These are phyloP conservation scores for Prosopocoilus inquinatus DNA, from an alignment of 2,888 invertebrate species.

Conservation along the genomic window DNA sequence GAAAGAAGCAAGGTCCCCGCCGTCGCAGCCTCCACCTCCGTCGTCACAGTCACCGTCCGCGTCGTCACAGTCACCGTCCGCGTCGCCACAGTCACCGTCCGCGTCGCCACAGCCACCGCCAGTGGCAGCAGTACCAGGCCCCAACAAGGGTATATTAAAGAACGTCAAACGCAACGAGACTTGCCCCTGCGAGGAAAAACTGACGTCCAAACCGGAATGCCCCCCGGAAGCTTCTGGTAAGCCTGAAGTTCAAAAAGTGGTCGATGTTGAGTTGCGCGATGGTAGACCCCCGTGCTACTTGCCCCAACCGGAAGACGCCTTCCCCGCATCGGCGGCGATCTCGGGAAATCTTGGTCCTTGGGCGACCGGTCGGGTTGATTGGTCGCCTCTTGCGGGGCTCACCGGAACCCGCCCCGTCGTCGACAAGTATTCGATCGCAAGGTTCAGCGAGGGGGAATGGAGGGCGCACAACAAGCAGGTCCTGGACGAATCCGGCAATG, in stretches of 20 bases:
- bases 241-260: constrained; percentile 18
- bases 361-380: constrained; percentile 71
- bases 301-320: constrained; percentile 56
- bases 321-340: constrained; percentile 40
- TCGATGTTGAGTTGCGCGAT: constrained; percentile 11
- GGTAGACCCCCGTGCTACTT: constrained; percentile 53
- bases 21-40: too few relatives aligned
- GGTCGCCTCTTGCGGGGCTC: constrained; percentile 66
- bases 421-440: constrained; percentile 72
- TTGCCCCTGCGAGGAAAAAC: constrained; percentile 23
- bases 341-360: constrained; percentile 61
- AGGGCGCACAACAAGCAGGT: constrained; percentile 49
- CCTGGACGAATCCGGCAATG: constrained; percentile 39
- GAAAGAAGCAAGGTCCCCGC: neutral
- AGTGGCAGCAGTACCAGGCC: constrained; percentile 3
- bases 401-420: constrained; percentile 74
- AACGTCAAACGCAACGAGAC: constrained; percentile 9
- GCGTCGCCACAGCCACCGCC: neutral
- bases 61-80: neutral
- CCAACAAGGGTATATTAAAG: constrained; percentile 26
- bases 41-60: neutral
- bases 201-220: constrained; percentile 5
- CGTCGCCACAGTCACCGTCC: neutral
- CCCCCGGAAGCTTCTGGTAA: constrained; percentile 15
- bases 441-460: constrained; percentile 75